Evolutionary conservation across 2,888 invertebrate genomes (phyloP).

Genomic region (Drosophila pseudotakahashii): DNA sequence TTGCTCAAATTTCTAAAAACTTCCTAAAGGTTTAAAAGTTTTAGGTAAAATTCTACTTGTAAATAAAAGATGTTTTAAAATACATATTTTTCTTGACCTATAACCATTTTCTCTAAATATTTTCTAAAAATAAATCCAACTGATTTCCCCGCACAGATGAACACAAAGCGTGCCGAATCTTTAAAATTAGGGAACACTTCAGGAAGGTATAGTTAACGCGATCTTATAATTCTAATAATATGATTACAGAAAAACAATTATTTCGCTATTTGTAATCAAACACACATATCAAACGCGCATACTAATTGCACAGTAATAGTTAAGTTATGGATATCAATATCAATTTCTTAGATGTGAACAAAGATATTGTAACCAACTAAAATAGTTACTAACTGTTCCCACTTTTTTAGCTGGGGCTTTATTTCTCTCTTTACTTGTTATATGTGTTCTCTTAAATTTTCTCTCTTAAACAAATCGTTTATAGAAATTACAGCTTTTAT

Average conservation of each 20-base stretch:
- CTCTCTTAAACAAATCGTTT: background rate
- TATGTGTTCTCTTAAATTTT: slow-evolving; percentile 4
- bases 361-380: slow-evolving; percentile 14
- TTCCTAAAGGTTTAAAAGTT: background rate
- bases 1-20: background rate
- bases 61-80: too few species aligned
- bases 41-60: too few species aligned
- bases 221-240: slow-evolving; percentile 6
- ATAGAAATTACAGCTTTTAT: background rate
- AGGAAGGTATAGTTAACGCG: background rate
- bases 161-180: slow-evolving; percentile 18
- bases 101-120: too few species aligned
- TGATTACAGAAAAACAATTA: slow-evolving; percentile 29
- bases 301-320: background rate
- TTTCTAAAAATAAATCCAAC: background rate
- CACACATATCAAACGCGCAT: too few species aligned
- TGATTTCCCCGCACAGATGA: background rate
- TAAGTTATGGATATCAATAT: background rate
- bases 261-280: slow-evolving; percentile 14
- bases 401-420: background rate
- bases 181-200: slow-evolving; percentile 20
- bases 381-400: slow-evolving; percentile 7
- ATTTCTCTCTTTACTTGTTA: background rate
- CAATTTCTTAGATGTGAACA: too few species aligned
- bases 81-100: too few species aligned